phyloP scores from a whole-genome alignment of 2,888 invertebrate genomes.

The Thera britannica region DNA sequence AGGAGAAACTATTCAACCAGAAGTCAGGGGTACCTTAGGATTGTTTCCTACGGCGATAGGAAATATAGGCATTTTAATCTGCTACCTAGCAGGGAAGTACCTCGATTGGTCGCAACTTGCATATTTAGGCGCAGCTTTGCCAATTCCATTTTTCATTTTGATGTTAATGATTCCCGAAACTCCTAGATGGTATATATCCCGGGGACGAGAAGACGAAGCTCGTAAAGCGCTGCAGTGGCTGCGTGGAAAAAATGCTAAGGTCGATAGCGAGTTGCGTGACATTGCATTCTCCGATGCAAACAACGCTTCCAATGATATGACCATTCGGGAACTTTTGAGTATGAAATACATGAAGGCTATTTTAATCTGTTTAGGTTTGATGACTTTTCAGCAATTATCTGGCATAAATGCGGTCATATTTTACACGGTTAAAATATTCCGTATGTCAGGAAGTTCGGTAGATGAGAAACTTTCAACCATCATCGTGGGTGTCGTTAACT shows the following conservation, averaged over 20 bases:
- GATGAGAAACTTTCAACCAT: slow-evolving; percentile 92
- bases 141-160: slow-evolving; percentile 91
- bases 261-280: slow-evolving; percentile 90
- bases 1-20: slow-evolving; percentile 96
- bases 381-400: slow-evolving; percentile 97
- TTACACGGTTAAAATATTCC: slow-evolving; percentile 95
- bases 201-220: slow-evolving; percentile 90
- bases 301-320: slow-evolving; percentile 86
- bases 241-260: slow-evolving; percentile 91
- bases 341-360: slow-evolving; percentile 91
- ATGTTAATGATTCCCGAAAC: slow-evolving; percentile 96
- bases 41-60: slow-evolving; percentile 94
- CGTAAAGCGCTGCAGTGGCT: slow-evolving; percentile 92
- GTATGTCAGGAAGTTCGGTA: slow-evolving; percentile 92
- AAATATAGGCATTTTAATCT: slow-evolving; percentile 92
- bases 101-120: slow-evolving; percentile 94
- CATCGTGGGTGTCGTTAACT: slow-evolving; percentile 95
- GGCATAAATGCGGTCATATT: slow-evolving; percentile 99
- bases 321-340: slow-evolving; percentile 87
- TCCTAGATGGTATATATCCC: slow-evolving; percentile 95
- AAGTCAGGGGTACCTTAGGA: slow-evolving; percentile 95
- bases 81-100: slow-evolving; percentile 92
- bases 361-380: slow-evolving; percentile 92
- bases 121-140: slow-evolving; percentile 89
- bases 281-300: slow-evolving; percentile 89